phyloP scores from a whole-genome alignment of 2,888 invertebrate genomes.

The Sicus ferrugineus region DNA sequence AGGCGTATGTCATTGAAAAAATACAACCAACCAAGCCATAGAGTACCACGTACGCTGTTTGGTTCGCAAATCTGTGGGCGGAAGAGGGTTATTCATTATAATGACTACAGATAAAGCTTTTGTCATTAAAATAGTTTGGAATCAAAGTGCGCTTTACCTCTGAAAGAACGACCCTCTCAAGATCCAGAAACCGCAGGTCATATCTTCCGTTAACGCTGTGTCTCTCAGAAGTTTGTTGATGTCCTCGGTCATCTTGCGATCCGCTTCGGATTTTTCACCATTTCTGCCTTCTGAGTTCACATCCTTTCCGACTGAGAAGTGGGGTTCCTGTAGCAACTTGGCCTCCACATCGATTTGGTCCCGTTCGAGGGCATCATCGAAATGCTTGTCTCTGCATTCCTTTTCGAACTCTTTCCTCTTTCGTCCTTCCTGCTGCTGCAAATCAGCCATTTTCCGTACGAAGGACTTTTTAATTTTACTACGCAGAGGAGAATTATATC shows the following conservation, averaged over 20 bases:
- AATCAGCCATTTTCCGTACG: conserved; percentile 8
- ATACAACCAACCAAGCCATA: conserved; percentile 75
- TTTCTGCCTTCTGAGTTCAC: conserved; percentile 40
- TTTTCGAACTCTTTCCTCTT: not conserved
- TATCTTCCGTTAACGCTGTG: conserved; percentile 70
- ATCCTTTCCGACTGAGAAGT: conserved; percentile 10
- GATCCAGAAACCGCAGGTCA: conserved; percentile 72
- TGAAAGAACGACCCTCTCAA: conserved; percentile 69
- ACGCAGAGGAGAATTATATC: not conserved
- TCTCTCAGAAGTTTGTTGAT: conserved; percentile 66
- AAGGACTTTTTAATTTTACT: not conserved
- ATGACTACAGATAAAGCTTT: no score
- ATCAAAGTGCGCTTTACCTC: conserved; percentile 50
- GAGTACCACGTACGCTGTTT: conserved; percentile 67
- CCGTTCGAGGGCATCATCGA: conserved; percentile 16
- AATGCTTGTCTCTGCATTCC: conserved; percentile 17
- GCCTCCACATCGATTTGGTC: conserved; percentile 44
- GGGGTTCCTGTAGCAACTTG: conserved; percentile 47
- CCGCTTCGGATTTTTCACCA: conserved; percentile 52
- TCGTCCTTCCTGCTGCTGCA: not conserved
- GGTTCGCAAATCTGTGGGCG: conserved; percentile 61
- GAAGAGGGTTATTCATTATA: no score
- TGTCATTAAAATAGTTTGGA: not conserved
- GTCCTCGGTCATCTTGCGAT: conserved; percentile 58
- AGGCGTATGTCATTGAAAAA: conserved; percentile 74